Evolutionary conservation across 2,113 vertebrate species (phyloP).

Genomic region (Anhinga anhinga): DNA sequence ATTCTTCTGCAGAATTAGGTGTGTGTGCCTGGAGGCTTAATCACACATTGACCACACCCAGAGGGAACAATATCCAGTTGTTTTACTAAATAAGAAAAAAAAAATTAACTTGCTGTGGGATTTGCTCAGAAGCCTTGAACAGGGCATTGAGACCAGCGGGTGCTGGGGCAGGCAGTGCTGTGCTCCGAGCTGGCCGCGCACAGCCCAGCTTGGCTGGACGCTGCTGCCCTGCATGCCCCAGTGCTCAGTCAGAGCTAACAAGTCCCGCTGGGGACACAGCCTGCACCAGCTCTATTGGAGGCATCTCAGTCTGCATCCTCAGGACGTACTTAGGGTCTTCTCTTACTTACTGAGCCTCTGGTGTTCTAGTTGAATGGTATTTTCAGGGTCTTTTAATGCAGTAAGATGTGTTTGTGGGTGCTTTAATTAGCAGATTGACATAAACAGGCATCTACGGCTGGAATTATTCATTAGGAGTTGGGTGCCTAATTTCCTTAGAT

Average conservation of each 20-base stretch:
- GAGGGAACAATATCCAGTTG: neutral
- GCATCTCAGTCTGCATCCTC: rapidly evolving
- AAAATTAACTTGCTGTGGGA: neutral
- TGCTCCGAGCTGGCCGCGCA: rapidly evolving
- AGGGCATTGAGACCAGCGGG: rapidly evolving
- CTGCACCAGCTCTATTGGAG: neutral
- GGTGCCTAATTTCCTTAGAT: conserved; percentile 66
- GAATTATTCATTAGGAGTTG: conserved; percentile 67
- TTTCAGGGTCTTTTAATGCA: conserved; percentile 33
- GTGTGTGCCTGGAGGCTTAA: neutral
- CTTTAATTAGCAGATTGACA: conserved; percentile 68
- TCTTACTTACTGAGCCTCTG: neutral
- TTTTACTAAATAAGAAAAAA: neutral
- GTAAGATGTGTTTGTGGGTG: conserved; percentile 47
- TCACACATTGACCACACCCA: neutral
- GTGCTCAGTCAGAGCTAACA: rapidly evolving
- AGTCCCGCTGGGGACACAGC: neutral
- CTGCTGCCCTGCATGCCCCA: neutral
- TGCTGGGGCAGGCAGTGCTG: neutral
- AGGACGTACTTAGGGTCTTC: neutral
- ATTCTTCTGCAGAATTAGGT: neutral
- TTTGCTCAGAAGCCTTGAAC: neutral
- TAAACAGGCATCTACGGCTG: conserved; percentile 41
- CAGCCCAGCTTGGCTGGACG: rapidly evolving
- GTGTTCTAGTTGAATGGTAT: neutral